Base-by-base conservation (phyloP, 1,140 invertebrate species). In the Monomorium pharaonis region DNA sequence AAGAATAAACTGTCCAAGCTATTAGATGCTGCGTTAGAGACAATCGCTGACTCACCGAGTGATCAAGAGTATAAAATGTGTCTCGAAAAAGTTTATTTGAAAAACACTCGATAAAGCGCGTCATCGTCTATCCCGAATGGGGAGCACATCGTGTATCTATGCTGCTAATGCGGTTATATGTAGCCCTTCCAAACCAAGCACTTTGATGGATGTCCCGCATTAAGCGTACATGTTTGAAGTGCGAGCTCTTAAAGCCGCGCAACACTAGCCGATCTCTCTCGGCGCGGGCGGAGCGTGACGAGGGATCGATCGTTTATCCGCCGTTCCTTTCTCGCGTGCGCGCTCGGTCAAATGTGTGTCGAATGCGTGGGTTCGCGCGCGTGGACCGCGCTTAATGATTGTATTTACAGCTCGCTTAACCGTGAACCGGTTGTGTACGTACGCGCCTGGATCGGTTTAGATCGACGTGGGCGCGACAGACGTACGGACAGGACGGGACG, bases 401-500 rank as follows among this genome's bases (percentile, higher is more conserved):
- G 69, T 74, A 86, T 86, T 86, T 86, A 74, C 85, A 65, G 37
- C 67, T 86, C 67, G 85, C 85, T 83, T 86, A 86, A 86, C 58
- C 58, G 47, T 86, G 21, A 33, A 86, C 47, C 65, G 44, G 85
- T 86, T 86, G 78, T 74, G 37, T 54, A 72, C 30, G 60, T 67
- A 78, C 60, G 63, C 72, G 62, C 67, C 33, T 33, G 67, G 58
- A 86, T 86, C 84, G 84, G 21, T 47, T 81, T 70, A 80, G 65
- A 62, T 51, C 75, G 42, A 85, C 72, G 86, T 86, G 58, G 84
- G 78, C 86, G 84, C 72, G 47, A 88, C 69, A 63, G 78, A 63
- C 76, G n/a, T n/a, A n/a, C n/a, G n/a, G n/a, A n/a, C n/a, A n/a
- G n/a, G n/a, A n/a, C n/a, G n/a, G 18, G 51, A 16, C 56, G 65